Evolutionary conservation across 2,888 invertebrate species (phyloP), one percentile per base, ranked within the genome.

Genomic region (Leptodirus hochenwartii): DNA sequence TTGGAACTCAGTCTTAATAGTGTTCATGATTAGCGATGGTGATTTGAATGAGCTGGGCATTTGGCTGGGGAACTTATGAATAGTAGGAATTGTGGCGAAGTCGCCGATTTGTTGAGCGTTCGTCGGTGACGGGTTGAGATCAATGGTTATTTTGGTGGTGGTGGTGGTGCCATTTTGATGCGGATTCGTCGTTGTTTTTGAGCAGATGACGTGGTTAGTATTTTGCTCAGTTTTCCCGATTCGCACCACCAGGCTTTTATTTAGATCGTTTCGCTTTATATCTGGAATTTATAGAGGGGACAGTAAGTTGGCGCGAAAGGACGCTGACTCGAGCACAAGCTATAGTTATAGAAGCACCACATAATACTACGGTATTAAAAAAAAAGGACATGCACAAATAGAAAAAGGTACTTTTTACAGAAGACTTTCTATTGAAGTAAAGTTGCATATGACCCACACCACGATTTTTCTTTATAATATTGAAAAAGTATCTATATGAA

Each of bases 61-160:
- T 34, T 41, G 30, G 9, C 35, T 31, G 3, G 6, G 37, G 37
- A 24, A 36, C 35, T 23, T 34, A 32, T 13, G 34, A 37, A 14
- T 32, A 29, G 9, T 25, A 17, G 3, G 8, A 25, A 15, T 33
- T 42, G 31, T 34, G 28, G 28, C 30, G n/a, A n/a, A n/a, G n/a
- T n/a, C n/a, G n/a, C n/a, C n/a, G 34, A 10, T 20, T 20, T n/a
- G 8, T 8, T 8, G 8, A n/a, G 20, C 20, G 20, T 20, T 20
- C 14, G 35, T 34, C 39, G 51, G 43, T 12, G 52, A 48, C 9
- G 51, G 51, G 8, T 53, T 49, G 27, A 58, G 44, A 41, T 58
- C 58, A 23, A 59, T 59, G 9, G 54, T 56, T 37, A 58, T 59
- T 47, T 56, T 59, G 9, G 58, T 58, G 5, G 56, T 55, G 15